Evolutionary conservation across 2,888 invertebrate genomes (phyloP).

Genomic region (Drosophila tanythrix): DNA sequence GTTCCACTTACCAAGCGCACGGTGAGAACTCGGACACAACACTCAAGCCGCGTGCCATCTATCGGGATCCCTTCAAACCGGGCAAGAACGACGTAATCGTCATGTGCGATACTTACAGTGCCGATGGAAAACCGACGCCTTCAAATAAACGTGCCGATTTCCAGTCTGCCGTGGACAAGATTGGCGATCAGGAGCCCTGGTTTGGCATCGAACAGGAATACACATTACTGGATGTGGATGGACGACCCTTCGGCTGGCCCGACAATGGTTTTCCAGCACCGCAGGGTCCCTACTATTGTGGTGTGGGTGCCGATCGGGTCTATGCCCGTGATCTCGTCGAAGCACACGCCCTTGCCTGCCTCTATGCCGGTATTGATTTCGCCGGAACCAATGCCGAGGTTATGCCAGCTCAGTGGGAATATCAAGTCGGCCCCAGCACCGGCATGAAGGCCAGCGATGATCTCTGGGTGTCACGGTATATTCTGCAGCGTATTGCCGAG

Average conservation of each 20-base stretch:
- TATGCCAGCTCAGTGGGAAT: constrained; percentile 92
- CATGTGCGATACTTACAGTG: constrained; percentile 91
- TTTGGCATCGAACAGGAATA: constrained; percentile 91
- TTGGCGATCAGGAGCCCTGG: constrained; percentile 88
- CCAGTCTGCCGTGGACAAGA: constrained; percentile 86
- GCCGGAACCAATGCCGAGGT: constrained; percentile 93
- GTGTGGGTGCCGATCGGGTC: constrained; percentile 91
- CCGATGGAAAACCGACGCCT: constrained; percentile 85
- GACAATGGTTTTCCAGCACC: constrained; percentile 89
- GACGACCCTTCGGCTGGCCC: constrained; percentile 91
- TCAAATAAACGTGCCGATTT: constrained; percentile 86
- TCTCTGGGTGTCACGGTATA: constrained; percentile 87
- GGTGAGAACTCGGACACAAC: constrained; percentile 90
- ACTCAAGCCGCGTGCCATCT: constrained; percentile 91
- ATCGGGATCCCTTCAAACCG: constrained; percentile 91
- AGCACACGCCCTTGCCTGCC: constrained; percentile 89
- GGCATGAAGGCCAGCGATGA: constrained; percentile 88
- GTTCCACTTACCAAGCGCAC: constrained; percentile 89
- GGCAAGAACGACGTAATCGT: constrained; percentile 90
- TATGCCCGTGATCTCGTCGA: constrained; percentile 93
- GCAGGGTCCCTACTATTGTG: constrained; percentile 93
- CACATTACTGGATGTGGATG: constrained; percentile 86
- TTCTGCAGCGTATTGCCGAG: constrained; percentile 87
- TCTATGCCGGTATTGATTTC: constrained; percentile 92
- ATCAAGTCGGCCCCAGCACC: constrained; percentile 88